A percentile compares a stretch with the other conserved stretches of the same genome.
Evolutionary conservation across 1,140 invertebrate species (phyloP).

Genomic region (Mizuhopecten yessoensis): DNA sequence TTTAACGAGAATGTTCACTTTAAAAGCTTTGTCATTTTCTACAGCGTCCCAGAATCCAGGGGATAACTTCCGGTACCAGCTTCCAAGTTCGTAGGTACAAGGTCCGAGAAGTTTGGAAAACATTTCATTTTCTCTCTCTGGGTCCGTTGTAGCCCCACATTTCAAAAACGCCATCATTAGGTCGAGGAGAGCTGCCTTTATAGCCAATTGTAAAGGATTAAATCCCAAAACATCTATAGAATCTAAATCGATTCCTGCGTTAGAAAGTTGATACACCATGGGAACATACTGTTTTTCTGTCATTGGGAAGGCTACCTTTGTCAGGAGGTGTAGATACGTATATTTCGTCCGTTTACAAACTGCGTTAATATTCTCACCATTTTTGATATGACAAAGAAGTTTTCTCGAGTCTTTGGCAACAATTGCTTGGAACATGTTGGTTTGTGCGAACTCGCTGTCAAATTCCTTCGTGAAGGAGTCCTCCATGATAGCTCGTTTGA

Average conservation of each 20-base stretch:
- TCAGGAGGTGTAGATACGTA: constrained; percentile 73
- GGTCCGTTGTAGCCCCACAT: constrained; percentile 70
- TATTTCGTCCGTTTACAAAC: constrained; percentile 66
- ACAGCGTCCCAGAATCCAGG: constrained; percentile 78
- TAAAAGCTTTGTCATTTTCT: constrained; percentile 72
- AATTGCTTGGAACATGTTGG: constrained; percentile 61
- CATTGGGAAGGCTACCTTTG: constrained; percentile 63
- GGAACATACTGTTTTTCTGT: constrained; percentile 74
- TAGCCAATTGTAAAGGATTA: constrained; percentile 74
- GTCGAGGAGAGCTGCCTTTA: constrained; percentile 70
- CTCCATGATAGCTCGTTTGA: background rate
- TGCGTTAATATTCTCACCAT: constrained; percentile 62
- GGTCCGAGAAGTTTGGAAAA: constrained; percentile 62
- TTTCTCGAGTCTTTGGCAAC: constrained; percentile 51
- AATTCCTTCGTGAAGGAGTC: background rate
- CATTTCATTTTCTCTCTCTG: constrained; percentile 62
- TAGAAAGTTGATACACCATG: constrained; percentile 80
- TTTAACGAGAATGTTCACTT: constrained; percentile 77
- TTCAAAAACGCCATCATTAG: constrained; percentile 74
- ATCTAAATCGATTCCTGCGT: constrained; percentile 76
- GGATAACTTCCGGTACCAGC: constrained; percentile 68
- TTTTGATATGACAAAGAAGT: constrained; percentile 60
- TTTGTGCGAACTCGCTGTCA: constrained; percentile 49
- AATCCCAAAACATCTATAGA: constrained; percentile 64
- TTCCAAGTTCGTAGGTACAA: constrained; percentile 62